These are phyloP conservation scores for Merluccius polli DNA, from an alignment of 2,797 vertebrate genomes.

Conservation along the genomic window DNA sequence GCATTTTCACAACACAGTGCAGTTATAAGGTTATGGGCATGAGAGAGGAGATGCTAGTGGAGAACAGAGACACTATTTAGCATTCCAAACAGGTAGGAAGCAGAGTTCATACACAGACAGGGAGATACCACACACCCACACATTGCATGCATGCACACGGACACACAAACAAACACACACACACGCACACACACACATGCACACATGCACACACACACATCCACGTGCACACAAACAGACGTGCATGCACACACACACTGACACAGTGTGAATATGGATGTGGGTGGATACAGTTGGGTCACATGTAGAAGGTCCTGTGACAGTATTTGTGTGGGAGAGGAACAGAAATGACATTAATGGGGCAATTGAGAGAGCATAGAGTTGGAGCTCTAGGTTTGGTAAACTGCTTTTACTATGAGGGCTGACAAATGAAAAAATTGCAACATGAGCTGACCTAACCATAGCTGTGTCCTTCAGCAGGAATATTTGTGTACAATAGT, in stretches of 20 bases:
- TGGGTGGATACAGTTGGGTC: constrained; percentile 15
- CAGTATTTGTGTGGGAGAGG: neutral
- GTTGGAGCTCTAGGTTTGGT: neutral
- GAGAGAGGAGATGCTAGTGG: constrained; percentile 15
- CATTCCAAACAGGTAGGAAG: constrained; percentile 69
- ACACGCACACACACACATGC: neutral
- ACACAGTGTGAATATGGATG: neutral
- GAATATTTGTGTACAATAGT: neutral
- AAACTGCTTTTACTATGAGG: no score
- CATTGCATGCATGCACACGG: constrained; percentile 16
- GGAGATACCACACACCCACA: constrained; percentile 34
- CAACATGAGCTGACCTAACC: neutral
- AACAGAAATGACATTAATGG: neutral
- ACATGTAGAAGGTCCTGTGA: constrained; percentile 22
- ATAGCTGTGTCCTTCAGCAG: neutral
- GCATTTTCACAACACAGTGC: neutral
- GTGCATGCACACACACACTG: neutral
- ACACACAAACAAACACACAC: constrained; percentile 5
- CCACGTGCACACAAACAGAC: neutral
- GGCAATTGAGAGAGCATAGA: neutral
- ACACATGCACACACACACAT: neutral
- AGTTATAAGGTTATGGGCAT: neutral
- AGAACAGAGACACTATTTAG: constrained; percentile 56
- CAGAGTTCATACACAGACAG: constrained; percentile 59
- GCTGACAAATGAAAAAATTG: no score